Evolutionary conservation across 2,113 vertebrate genomes (phyloP).

Genomic region (Anseranas semipalmata): DNA sequence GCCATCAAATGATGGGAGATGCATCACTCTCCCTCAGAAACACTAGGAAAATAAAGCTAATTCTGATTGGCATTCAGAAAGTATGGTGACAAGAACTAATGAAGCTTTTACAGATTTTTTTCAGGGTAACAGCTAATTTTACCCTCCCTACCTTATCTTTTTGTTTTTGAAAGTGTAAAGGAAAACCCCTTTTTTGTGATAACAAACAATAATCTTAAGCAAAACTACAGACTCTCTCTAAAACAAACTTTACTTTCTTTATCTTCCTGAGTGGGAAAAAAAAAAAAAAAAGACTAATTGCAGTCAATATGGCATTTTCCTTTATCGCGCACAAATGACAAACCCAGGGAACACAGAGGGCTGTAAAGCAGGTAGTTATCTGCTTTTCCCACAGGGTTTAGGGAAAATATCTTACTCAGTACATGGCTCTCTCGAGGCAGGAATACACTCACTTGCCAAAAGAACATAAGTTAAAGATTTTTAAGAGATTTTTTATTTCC

Average conservation of each 20-base stretch:
- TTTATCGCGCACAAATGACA: conserved; percentile 28
- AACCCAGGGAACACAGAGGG: conserved; percentile 5
- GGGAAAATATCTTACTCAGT: neutral
- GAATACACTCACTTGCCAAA: neutral
- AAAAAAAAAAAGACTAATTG: neutral
- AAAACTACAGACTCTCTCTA: neutral
- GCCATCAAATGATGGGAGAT: neutral
- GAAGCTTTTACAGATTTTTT: neutral
- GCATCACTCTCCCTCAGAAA: neutral
- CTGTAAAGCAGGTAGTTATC: conserved; percentile 24
- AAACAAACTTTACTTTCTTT: neutral
- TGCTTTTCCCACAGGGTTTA: neutral
- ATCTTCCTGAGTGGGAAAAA: neutral
- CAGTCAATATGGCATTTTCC: neutral
- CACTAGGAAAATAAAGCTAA: neutral
- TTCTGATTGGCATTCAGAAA: neutral
- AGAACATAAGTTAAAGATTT: neutral
- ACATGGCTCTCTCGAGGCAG: neutral
- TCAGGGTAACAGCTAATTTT: neutral
- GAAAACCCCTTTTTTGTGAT: accelerated
- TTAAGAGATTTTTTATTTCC: neutral
- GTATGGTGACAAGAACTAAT: neutral
- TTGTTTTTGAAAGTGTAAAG: neutral
- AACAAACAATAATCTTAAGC: neutral
- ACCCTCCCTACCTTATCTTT: neutral